Conservation (phyloP, 2,888 invertebrate genomes). For the Fragum fragum region DNA sequence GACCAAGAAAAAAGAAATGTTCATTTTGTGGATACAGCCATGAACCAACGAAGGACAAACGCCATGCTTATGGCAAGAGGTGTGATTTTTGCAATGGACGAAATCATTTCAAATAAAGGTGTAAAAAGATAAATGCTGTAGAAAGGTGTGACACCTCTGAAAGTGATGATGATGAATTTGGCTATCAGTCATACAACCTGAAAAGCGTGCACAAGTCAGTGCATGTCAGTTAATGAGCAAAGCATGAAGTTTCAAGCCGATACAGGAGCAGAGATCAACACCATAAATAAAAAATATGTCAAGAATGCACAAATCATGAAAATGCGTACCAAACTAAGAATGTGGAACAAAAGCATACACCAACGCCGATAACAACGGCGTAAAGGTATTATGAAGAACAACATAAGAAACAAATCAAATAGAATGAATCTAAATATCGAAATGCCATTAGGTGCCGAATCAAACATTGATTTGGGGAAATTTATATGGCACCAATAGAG, state of each 20-base stretch:
- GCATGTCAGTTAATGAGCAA: conserved; percentile 39
- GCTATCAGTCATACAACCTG: not conserved
- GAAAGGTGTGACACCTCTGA: not conserved
- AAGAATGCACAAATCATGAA: not conserved
- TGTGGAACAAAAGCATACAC: too few relatives aligned
- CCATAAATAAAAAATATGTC: conserved; percentile 28
- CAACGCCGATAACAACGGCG: too few relatives aligned
- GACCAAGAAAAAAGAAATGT: conserved; percentile 21
- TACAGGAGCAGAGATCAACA: conserved; percentile 40
- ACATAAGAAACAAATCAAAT: too few relatives aligned
- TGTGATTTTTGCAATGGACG: conserved; percentile 52
- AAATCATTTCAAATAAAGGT: conserved; percentile 59
- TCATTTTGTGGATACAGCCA: conserved; percentile 61
- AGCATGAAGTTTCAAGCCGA: conserved; percentile 44
- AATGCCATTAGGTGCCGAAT: too few relatives aligned
- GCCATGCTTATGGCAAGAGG: conserved; percentile 67
- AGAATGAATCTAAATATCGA: too few relatives aligned
- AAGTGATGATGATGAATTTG: conserved; percentile 30
- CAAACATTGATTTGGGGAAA: too few relatives aligned
- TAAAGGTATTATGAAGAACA: too few relatives aligned
- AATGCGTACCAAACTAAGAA: conserved; percentile 1
- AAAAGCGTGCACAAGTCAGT: not conserved
- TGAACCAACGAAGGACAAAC: conserved; percentile 51
- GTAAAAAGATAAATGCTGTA: conserved; percentile 36
- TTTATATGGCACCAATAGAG: too few relatives aligned